A percentile compares a stretch with the other conserved stretches of the same genome.
These are phyloP conservation scores for Drosophila kanapiae DNA, from an alignment of 1,140 invertebrate genomes.

Conservation along the genomic window DNA sequence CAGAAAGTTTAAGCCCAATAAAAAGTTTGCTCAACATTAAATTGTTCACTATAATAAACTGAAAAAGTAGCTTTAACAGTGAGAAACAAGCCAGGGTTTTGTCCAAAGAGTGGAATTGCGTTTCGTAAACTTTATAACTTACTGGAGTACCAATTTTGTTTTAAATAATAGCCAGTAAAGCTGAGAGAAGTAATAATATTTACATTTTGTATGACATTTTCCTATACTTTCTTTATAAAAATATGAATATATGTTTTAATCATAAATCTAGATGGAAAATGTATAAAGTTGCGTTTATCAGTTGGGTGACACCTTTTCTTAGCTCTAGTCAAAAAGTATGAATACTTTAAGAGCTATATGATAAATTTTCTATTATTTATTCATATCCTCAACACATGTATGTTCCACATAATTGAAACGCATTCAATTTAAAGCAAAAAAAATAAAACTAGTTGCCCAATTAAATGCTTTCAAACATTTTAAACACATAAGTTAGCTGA, in stretches of 20 bases:
- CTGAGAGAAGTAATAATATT: no score
- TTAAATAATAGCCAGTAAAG: not conserved
- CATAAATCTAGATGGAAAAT: no score
- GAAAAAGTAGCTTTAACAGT: not conserved
- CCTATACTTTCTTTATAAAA: not conserved
- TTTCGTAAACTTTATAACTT: not conserved
- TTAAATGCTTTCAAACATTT: not conserved
- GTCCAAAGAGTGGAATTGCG: not conserved
- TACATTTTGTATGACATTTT: not conserved
- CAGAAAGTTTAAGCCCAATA: slow-evolving; percentile 7
- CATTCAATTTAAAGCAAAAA: not conserved
- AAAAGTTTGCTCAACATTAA: slow-evolving; percentile 10
- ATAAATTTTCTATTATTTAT: not conserved
- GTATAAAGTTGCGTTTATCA: no score
- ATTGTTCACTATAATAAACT: slow-evolving; percentile 8
- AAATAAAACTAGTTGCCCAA: not conserved
- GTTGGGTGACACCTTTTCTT: no score
- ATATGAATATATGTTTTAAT: not conserved
- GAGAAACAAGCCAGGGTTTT: not conserved
- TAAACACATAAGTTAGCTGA: slow-evolving; percentile 1
- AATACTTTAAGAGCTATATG: no score
- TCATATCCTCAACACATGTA: not conserved
- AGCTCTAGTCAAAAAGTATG: no score
- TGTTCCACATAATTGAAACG: not conserved
- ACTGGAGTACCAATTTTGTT: not conserved